Conservation (phyloP, 2,113 vertebrate species). For the Oreochromis spilurus region DNA sequence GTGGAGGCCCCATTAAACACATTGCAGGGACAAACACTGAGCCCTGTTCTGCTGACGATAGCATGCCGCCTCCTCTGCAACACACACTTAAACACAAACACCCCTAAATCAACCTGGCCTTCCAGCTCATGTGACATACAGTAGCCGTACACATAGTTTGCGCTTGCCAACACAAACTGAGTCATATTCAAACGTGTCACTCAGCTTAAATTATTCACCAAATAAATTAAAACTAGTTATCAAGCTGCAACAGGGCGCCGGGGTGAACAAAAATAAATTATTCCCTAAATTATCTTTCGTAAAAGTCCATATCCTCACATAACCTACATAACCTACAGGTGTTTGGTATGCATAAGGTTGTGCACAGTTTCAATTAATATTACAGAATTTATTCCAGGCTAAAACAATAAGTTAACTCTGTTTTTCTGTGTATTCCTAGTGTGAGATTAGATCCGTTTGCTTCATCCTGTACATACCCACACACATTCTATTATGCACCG, state of each 20-base stretch:
- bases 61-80: background rate
- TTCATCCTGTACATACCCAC: background rate
- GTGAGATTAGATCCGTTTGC: background rate
- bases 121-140: constrained; percentile 9
- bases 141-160: background rate
- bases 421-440: background rate
- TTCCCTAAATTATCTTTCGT: background rate
- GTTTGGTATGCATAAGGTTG: background rate
- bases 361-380: background rate
- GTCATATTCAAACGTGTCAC: background rate
- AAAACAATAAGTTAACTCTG: background rate
- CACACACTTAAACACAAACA: constrained; percentile 17
- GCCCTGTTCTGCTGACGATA: constrained; percentile 54
- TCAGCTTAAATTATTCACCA: background rate
- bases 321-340: background rate
- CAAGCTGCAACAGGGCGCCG: background rate
- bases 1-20: constrained; percentile 58
- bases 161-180: background rate
- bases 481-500: constrained; percentile 10
- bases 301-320: background rate
- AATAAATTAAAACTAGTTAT: background rate
- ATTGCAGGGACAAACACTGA: constrained; percentile 47
- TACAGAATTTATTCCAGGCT: background rate
- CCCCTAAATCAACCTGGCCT: constrained; percentile 46
- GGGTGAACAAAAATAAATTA: background rate